Conservation (phyloP, 2,888 invertebrate genomes). For the Galeopsomyia nigrocyanea region DNA sequence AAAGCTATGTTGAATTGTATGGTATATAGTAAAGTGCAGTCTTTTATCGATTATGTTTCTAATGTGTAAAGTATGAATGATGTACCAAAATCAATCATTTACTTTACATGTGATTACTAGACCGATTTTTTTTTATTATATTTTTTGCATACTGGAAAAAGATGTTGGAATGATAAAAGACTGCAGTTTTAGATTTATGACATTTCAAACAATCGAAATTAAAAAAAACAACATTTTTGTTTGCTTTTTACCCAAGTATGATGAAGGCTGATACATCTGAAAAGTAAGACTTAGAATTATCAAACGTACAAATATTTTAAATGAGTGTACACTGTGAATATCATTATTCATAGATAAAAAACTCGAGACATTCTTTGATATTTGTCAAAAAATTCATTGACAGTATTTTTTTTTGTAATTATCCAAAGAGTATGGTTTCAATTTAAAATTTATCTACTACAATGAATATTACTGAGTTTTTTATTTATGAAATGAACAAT, state of each 20-base stretch:
- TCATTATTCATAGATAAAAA: slow-evolving; percentile 32
- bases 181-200: slow-evolving; percentile 19
- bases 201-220: slow-evolving; percentile 12
- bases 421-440: background rate
- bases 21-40: too few relatives aligned
- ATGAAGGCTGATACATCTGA: slow-evolving; percentile 39
- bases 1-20: too few relatives aligned
- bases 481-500: slow-evolving; percentile 37
- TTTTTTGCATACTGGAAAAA: too few relatives aligned
- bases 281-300: slow-evolving; percentile 43
- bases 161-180: slow-evolving; percentile 18
- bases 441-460: background rate
- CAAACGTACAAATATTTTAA: slow-evolving; percentile 35
- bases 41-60: too few relatives aligned
- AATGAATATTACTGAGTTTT: background rate
- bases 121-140: too few relatives aligned
- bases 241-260: slow-evolving; percentile 42
- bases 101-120: too few relatives aligned
- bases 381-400: background rate
- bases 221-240: slow-evolving; percentile 30
- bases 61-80: too few relatives aligned
- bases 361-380: background rate
- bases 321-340: slow-evolving; percentile 22
- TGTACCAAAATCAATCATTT: too few relatives aligned
- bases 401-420: background rate